phyloP scores from a whole-genome alignment of 2,888 invertebrate genomes.

The Chrysolina oricalcia region DNA sequence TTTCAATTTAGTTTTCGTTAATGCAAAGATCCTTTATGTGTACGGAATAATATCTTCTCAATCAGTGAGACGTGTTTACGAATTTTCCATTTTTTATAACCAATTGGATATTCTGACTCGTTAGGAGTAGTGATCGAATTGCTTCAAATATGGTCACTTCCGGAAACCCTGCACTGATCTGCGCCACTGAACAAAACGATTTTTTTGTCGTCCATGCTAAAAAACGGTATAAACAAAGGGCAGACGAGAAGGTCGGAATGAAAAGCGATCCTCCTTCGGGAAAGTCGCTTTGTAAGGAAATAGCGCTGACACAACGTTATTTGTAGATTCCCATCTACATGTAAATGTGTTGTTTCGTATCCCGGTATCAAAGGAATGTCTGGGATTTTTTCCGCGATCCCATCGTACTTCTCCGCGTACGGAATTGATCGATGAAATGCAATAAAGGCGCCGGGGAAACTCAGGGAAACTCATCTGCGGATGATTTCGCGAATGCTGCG shows the following conservation, averaged over 20 bases:
- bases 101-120: too few relatives aligned
- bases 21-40: too few relatives aligned
- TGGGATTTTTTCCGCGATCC: conserved; percentile 1
- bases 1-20: too few relatives aligned
- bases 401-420: background rate
- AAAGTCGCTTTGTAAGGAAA: conserved; percentile 11
- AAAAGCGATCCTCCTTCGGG: background rate
- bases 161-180: too few relatives aligned
- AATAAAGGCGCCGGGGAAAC: background rate
- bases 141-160: too few relatives aligned
- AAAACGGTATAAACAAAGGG: background rate
- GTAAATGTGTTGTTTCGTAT: conserved; percentile 19
- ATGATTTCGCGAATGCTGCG: conserved; percentile 1
- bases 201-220: background rate
- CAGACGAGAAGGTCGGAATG: background rate
- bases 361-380: conserved; percentile 7
- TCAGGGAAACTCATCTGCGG: background rate
- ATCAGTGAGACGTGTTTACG: too few relatives aligned
- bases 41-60: too few relatives aligned
- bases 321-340: conserved; percentile 18
- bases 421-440: background rate
- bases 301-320: background rate
- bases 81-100: too few relatives aligned
- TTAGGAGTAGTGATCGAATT: too few relatives aligned
- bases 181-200: too few relatives aligned